phyloP scores from a whole-genome alignment of 30 jellyfish, hydroid and myxozoan species.

The Pseudorhiza aurosa region DNA sequence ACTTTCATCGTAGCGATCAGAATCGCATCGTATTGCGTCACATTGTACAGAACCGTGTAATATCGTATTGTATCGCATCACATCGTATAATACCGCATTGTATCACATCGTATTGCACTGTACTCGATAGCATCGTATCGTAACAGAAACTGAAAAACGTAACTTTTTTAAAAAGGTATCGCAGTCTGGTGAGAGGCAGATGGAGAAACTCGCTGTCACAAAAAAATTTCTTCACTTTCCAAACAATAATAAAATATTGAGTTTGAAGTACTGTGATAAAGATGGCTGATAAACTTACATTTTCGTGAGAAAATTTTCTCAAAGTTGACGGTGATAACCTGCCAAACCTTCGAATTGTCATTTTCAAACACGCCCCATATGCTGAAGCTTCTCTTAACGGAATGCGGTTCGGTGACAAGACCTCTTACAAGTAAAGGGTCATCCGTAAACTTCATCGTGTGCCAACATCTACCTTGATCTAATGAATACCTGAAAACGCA shows the following conservation, averaged over 20 bases:
- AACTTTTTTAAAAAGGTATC: too few species aligned
- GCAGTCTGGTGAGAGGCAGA: too few species aligned
- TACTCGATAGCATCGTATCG: conserved; percentile 5
- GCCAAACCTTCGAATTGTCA: conserved; percentile 58
- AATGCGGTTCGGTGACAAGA: conserved; percentile 85
- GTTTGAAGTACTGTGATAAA: neutral
- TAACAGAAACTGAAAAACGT: too few species aligned
- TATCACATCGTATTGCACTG: conserved; percentile 10
- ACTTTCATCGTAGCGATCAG: neutral
- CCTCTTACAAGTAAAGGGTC: conserved; percentile 75
- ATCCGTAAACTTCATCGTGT: conserved; percentile 57
- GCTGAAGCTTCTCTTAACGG: conserved; percentile 75
- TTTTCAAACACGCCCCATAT: conserved; percentile 78
- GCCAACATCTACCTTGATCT: conserved; percentile 95
- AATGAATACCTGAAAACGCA: conserved; percentile 67
- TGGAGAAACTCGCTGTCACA: too few species aligned
- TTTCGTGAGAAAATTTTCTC: conserved; percentile 53
- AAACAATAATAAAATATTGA: neutral
- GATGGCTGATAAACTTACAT: conserved; percentile 77
- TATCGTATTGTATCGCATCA: conserved; percentile 14
- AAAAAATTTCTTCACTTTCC: neutral
- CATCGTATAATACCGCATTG: conserved; percentile 9
- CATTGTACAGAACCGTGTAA: neutral
- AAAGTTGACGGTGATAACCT: conserved; percentile 83
- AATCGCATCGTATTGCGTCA: neutral